Conservation (phyloP, 2,888 invertebrate genomes). For the Ormia ochracea region DNA sequence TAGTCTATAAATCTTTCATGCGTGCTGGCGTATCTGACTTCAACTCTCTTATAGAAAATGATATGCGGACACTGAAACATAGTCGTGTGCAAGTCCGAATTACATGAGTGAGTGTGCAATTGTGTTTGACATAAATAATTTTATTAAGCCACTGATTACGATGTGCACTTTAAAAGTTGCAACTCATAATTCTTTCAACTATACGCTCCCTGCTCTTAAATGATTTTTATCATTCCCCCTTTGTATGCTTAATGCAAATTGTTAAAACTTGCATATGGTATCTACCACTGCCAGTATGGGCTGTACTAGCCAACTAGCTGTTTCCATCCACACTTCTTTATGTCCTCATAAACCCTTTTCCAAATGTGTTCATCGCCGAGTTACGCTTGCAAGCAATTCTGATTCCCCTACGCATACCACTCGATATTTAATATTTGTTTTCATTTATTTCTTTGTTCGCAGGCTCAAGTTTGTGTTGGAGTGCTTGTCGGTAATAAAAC, state of each 20-base stretch:
- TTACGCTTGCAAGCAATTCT: neutral
- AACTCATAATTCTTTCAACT: neutral
- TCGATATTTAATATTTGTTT: constrained; percentile 10
- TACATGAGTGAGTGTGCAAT: constrained; percentile 16
- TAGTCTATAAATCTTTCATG: constrained; percentile 38
- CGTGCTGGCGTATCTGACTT: neutral
- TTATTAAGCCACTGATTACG: constrained; percentile 53
- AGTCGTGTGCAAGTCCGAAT: neutral
- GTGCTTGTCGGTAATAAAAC: neutral
- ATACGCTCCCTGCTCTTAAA: neutral
- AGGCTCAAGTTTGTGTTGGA: too few species aligned
- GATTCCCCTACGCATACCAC: neutral
- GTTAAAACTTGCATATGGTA: constrained; percentile 32
- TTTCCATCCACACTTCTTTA: neutral
- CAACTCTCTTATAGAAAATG: neutral
- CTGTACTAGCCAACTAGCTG: neutral
- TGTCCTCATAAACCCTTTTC: neutral
- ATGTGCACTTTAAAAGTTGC: constrained; percentile 25
- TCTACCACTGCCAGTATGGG: constrained; percentile 7
- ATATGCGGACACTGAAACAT: neutral
- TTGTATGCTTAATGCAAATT: neutral
- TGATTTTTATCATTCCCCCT: neutral
- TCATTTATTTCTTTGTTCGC: neutral
- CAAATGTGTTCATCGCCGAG: neutral
- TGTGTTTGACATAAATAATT: constrained; percentile 53